phyloP scores from a whole-genome alignment of 1,140 invertebrate species.

The Heliconius himera region DNA sequence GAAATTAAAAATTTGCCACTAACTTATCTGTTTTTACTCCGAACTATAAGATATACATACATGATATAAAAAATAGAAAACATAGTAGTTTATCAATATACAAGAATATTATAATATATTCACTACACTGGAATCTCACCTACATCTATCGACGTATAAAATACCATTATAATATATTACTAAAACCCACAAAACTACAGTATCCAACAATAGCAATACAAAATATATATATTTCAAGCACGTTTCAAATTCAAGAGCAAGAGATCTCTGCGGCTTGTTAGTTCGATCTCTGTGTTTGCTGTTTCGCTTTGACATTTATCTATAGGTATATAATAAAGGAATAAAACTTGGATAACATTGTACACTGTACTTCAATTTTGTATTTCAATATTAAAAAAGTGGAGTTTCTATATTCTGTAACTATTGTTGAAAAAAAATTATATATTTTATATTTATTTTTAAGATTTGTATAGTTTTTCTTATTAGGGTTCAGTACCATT shows the following conservation, averaged over 20 bases:
- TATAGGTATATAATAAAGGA: neutral
- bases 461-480: no score
- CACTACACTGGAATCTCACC: neutral
- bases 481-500: no score
- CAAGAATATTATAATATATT: no score
- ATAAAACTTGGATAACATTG: neutral
- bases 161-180: neutral
- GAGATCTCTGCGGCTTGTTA: neutral
- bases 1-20: no score
- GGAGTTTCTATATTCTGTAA: no score
- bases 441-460: no score
- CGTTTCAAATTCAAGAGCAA: slow-evolving; percentile 6
- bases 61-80: no score
- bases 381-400: neutral
- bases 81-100: no score
- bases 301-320: neutral
- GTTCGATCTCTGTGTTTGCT: neutral
- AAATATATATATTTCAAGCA: neutral
- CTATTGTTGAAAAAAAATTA: no score
- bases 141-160: neutral
- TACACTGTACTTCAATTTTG: neutral
- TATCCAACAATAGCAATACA: neutral
- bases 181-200: neutral
- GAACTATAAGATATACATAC: no score
- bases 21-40: no score